Conservation (phyloP, 2,113 vertebrate genomes). For the Chloroceryle aenea region DNA sequence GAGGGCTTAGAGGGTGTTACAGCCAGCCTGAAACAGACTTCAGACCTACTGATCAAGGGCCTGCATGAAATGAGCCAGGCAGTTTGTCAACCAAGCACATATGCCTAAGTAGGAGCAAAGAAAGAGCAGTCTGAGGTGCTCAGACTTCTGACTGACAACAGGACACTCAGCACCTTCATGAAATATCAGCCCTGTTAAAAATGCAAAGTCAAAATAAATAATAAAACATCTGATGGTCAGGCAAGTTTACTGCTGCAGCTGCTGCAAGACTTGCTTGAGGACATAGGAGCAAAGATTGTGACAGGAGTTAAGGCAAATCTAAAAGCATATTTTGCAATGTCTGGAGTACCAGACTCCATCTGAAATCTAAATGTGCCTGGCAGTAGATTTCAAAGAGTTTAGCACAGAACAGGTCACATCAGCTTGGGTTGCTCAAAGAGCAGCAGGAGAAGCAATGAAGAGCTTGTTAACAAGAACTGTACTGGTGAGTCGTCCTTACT, state of each 20-base stretch:
- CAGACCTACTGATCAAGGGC: not conserved
- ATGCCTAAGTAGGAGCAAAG: not conserved
- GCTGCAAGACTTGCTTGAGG: not conserved
- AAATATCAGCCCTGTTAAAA: not conserved
- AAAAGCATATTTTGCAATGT: not conserved
- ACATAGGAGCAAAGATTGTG: not conserved
- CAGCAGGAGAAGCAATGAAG: not conserved
- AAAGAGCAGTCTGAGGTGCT: not conserved
- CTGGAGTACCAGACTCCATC: not conserved
- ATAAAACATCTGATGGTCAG: not conserved
- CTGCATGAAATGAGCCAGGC: not conserved
- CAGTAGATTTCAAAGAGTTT: not conserved
- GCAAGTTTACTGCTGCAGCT: not conserved
- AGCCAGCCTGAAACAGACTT: not conserved
- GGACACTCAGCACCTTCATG: not conserved
- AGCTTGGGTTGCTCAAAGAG: not conserved
- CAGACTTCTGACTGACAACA: not conserved
- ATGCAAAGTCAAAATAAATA: not conserved
- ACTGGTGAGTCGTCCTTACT: not conserved
- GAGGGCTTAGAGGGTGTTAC: not conserved
- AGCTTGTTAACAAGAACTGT: not conserved
- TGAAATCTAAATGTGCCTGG: not conserved
- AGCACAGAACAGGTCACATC: not conserved
- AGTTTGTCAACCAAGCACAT: not conserved
- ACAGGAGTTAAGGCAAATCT: not conserved